Evolutionary conservation across 2,797 vertebrate genomes (phyloP).

Genomic region (Eupleurogrammus muticus): DNA sequence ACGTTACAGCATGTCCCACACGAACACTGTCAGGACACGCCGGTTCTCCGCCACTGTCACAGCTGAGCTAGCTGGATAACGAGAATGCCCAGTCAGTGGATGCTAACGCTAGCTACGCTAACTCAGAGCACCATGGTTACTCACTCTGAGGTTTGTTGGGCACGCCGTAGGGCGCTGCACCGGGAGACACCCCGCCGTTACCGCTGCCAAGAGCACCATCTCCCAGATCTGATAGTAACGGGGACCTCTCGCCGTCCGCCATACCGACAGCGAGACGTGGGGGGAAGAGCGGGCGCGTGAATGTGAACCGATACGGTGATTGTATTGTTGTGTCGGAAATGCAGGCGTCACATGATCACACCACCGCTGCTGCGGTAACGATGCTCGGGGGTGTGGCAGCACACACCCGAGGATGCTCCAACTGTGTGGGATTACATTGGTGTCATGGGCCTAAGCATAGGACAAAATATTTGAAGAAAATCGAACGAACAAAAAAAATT

Average conservation of each 20-base stretch:
- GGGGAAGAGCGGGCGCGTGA: constrained; percentile 51
- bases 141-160: constrained; percentile 90
- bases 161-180: constrained; percentile 82
- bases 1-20: background rate
- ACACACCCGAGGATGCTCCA: constrained; percentile 15
- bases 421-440: background rate
- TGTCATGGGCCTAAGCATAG: no score
- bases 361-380: constrained; percentile 76
- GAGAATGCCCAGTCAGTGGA: constrained; percentile 53
- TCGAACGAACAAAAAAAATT: no score
- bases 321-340: constrained; percentile 83
- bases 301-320: constrained; percentile 51
- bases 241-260: constrained; percentile 95
- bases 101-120: constrained; percentile 58
- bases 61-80: constrained; percentile 28
- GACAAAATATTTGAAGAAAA: no score
- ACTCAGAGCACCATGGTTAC: constrained; percentile 63
- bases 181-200: constrained; percentile 84
- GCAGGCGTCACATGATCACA: constrained; percentile 82
- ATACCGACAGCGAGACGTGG: constrained; percentile 82
- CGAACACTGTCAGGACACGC: background rate
- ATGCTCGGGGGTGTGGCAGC: constrained; percentile 59
- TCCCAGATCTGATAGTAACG: constrained; percentile 89
- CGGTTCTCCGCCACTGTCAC: background rate
- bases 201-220: constrained; percentile 87